Base-by-base conservation (phyloP, 2,888 invertebrate species). In the Drosophila meridiana region DNA sequence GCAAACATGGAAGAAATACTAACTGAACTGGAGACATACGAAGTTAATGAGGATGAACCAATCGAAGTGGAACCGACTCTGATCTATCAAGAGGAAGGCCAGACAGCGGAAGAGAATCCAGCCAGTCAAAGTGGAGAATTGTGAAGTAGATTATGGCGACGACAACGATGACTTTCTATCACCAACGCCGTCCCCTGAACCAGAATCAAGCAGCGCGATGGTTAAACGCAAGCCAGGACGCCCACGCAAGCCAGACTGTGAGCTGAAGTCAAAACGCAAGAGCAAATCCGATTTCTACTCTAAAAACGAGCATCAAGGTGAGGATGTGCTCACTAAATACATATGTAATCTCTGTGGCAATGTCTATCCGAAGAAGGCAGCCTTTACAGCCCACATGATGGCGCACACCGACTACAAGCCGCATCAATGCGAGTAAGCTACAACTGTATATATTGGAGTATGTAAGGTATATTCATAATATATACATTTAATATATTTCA, bases 381-480 rank as follows among this genome's bases (percentile, higher is more conserved):
- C 87, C 0, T 92, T 92, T 56, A 84, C 80, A 0, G 87, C 91
- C 32, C 92, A 92, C 50, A 91, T 92, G 92, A 87, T 82, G 20
- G 73, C 89, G 34, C 92, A 92, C 67, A 79, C 87, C 3, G 89
- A 92, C 50, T 87, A 89, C 45, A 92, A 91, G 43, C 91, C 92
- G 4, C 91, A 92, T 57, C 90, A 92, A 66, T 92, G 92, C 92
- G 92, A 92, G 92, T 92, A 79, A 83, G 92, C 79, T 13, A 3
- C 9, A 28, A 9, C 8, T 1, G 14, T 14, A 13, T 2, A 4
- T 6, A 55, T 20, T 8, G 3, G 9, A 14, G 9, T 47, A 55
- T 40, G 26, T 20, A 2, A 40, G 28, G 20, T 20, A 28, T 38
- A 14, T 14, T 28, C 20, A 7, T 13, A 0, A 42, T 63, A 28